These are phyloP conservation scores for Microcebus jonahi DNA, from an alignment of 2,113 vertebrate species.

Conservation along the genomic window DNA sequence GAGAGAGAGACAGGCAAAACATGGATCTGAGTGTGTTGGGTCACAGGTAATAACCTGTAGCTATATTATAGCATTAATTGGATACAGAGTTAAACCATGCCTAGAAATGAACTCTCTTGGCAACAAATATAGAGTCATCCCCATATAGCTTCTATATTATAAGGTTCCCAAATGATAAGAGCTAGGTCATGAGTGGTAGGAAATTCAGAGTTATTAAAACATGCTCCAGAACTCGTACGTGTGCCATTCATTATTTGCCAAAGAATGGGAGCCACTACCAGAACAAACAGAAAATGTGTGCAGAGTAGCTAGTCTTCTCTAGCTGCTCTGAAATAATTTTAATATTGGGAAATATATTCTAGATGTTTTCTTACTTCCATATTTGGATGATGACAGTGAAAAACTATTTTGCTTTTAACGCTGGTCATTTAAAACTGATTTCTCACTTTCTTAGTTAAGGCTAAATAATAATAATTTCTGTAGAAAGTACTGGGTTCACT, in stretches of 20 bases:
- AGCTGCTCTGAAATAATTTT: conserved; percentile 21
- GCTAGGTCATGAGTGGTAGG: neutral
- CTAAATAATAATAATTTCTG: neutral
- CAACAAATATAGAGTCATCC: neutral
- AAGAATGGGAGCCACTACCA: neutral
- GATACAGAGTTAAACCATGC: neutral
- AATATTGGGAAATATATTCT: neutral
- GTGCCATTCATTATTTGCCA: neutral
- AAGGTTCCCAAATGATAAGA: neutral
- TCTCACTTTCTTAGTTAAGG: conserved; percentile 13
- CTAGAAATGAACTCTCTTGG: neutral
- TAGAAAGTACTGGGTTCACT: neutral
- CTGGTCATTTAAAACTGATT: neutral
- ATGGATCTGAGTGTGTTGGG: neutral
- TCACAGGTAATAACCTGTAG: neutral
- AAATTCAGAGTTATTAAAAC: conserved; percentile 29
- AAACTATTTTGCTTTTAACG: conserved; percentile 16
- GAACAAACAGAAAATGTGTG: neutral
- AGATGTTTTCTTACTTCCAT: neutral
- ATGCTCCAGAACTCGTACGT: neutral
- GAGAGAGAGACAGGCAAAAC: neutral
- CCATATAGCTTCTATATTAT: neutral
- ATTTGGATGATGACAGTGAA: neutral
- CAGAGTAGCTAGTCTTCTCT: neutral
- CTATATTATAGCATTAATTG: neutral